These are phyloP conservation scores for Myotis pilosus DNA, from an alignment of 2,797 vertebrate species.

Conservation along the genomic window DNA sequence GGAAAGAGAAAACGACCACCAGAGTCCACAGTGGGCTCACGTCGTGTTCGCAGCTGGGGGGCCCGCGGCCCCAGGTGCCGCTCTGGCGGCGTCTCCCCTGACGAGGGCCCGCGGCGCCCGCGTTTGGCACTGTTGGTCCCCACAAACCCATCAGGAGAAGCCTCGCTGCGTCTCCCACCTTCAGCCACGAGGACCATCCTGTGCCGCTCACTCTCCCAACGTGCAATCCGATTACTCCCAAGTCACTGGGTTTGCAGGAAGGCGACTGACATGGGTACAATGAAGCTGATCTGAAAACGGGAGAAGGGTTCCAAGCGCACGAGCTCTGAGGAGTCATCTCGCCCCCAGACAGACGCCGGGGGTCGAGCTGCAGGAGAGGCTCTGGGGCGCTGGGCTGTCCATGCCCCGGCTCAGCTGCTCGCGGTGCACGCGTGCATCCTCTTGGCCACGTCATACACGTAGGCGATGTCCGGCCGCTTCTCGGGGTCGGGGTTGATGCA, in stretches of 20 bases:
- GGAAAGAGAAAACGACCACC: constrained; percentile 63
- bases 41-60: constrained; percentile 46
- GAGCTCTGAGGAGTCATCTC: background rate
- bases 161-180: background rate
- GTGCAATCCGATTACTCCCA: background rate
- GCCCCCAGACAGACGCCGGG: constrained; percentile 50
- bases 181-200: background rate
- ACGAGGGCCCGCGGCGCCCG: constrained; percentile 67
- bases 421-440: constrained; percentile 91
- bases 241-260: background rate
- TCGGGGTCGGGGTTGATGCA: constrained; percentile 99
- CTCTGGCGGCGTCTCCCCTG: constrained; percentile 37
- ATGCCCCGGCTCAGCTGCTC: constrained; percentile 84
- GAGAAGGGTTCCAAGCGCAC: constrained; percentile 80
- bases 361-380: constrained; percentile 21
- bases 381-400: background rate
- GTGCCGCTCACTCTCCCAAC: background rate
- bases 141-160: constrained; percentile 48
- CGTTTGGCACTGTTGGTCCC: constrained; percentile 69
- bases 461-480: constrained; percentile 96
- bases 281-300: constrained; percentile 70
- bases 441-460: constrained; percentile 95
- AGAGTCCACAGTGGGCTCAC: constrained; percentile 55
- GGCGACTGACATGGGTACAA: constrained; percentile 57
- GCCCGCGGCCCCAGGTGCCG: background rate